These are phyloP conservation scores for Athalia rosae DNA, from an alignment of 2,888 invertebrate genomes.

Conservation along the genomic window DNA sequence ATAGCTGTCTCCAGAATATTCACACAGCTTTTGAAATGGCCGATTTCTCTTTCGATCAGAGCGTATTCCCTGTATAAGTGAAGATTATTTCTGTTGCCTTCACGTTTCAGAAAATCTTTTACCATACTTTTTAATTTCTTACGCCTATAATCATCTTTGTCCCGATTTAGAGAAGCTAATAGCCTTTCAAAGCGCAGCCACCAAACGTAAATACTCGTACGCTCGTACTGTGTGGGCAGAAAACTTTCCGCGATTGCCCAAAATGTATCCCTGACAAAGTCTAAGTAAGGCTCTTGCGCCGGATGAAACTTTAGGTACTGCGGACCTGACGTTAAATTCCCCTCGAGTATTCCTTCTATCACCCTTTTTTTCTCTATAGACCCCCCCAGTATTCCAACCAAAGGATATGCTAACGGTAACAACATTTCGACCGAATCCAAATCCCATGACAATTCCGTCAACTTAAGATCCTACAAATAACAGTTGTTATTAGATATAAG, in stretches of 20 bases:
- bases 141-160: conserved; percentile 71
- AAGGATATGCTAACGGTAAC: conserved; percentile 65
- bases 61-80: conserved; percentile 80
- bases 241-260: conserved; percentile 75
- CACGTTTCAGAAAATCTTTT: conserved; percentile 76
- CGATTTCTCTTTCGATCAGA: conserved; percentile 77
- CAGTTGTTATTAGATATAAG: background rate
- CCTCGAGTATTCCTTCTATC: conserved; percentile 63
- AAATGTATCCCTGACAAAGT: conserved; percentile 76
- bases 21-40: conserved; percentile 73
- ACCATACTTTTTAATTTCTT: conserved; percentile 75
- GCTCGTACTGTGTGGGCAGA: conserved; percentile 69
- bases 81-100: conserved; percentile 76
- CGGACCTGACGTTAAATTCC: conserved; percentile 76
- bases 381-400: conserved; percentile 61
- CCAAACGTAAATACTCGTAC: conserved; percentile 77
- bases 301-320: conserved; percentile 78
- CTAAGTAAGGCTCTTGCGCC: conserved; percentile 78
- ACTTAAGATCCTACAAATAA: conserved; percentile 57
- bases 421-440: conserved; percentile 65
- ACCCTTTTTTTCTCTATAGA: conserved; percentile 57
- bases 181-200: conserved; percentile 80
- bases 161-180: conserved; percentile 74
- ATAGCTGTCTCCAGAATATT: conserved; percentile 76
- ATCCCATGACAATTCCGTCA: conserved; percentile 63